A percentile compares a stretch with the other conserved stretches of the same genome.
Conservation (phyloP, 2,797 vertebrate species). For the Chelon auratus region DNA sequence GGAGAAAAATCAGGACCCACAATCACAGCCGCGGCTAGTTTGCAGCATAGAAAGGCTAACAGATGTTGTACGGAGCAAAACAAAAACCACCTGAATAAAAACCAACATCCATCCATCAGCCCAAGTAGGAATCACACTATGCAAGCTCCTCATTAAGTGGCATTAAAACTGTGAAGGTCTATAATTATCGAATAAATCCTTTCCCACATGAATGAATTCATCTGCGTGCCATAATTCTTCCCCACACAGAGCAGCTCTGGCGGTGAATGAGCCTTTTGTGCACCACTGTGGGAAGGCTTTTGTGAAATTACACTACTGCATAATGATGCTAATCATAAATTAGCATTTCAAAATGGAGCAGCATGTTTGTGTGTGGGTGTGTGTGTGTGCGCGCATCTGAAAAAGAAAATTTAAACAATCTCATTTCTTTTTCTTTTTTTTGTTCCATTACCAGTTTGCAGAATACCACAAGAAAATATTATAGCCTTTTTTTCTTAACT, state of each 20-base stretch:
- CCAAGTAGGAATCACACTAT: conserved; percentile 73
- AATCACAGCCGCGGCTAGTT: conserved; percentile 36
- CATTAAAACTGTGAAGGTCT: conserved; percentile 83
- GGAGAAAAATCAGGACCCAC: conserved; percentile 46
- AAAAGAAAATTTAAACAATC: conserved; percentile 36
- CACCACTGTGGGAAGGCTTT: conserved; percentile 80
- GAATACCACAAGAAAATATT: conserved; percentile 25
- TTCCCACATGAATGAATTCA: conserved; percentile 78
- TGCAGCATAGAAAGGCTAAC: conserved; percentile 65
- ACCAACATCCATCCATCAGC: conserved; percentile 70
- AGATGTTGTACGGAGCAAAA: conserved; percentile 70
- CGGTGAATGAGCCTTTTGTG: conserved; percentile 84
- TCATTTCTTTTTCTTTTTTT: conserved; percentile 28
- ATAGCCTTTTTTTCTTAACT: not conserved
- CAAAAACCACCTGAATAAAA: conserved; percentile 75
- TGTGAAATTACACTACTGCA: conserved; percentile 82
- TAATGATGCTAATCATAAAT: conserved; percentile 86
- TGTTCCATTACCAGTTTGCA: conserved; percentile 20
- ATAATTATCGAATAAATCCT: conserved; percentile 87
- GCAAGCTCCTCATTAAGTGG: conserved; percentile 82
- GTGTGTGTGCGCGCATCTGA: conserved; percentile 33
- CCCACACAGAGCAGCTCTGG: conserved; percentile 72
- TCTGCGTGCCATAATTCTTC: conserved; percentile 80
- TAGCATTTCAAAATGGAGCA: conserved; percentile 83
- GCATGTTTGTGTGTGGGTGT: conserved; percentile 55